Base-by-base conservation (phyloP, 92 coral and sea anemone genomes). In the Porites cylindrica region DNA sequence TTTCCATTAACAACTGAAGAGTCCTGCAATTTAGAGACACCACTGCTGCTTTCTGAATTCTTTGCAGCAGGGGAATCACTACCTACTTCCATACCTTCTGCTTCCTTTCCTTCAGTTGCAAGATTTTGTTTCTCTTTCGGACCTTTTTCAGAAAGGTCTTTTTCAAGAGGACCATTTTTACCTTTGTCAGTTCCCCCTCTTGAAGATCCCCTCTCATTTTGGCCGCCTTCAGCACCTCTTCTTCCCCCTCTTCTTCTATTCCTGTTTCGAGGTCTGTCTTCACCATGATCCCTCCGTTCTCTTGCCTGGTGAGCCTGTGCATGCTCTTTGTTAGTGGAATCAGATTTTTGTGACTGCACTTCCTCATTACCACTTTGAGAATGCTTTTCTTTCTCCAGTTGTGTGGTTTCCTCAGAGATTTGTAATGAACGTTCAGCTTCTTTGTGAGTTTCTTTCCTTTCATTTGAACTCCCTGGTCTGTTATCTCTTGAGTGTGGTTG, bases 221-320 rank as follows among this genome's bases (percentile, higher is more conserved):
- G 72, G 18, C 65, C 52, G 54, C 16, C 80, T 61, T 19, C 4
- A 20, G 64, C 63, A 1, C 63, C 87, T 17, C 71, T 61, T n/a
- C 74, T 24, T 16, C 70, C 73, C 13, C 63, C 53, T 52, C 87
- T 74, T 83, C 80, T 81, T 16, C 65, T 64, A 63, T 52, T 75
- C 64, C 80, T 83, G 77, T 65, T 73, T 72, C 87, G 73, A 21
- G 51, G 58, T 64, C 87, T 64, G 1, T 61, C 87, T 10, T 62
- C 73, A 19, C 70, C 69, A 56, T 78, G 26, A 14, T 54, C 69
- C 17, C 87, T 75, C 52, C 51, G 72, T 47, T 74, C 73, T 75
- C 61, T 62, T n/a, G 21, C 26, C 62, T 1, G 63, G 16, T 11
- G 26, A 62, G 64, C 63, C n/a, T 64, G 80, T 11, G 63, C 69